phyloP scores from a whole-genome alignment of 2,797 vertebrate species.

The Betta splendens region DNA sequence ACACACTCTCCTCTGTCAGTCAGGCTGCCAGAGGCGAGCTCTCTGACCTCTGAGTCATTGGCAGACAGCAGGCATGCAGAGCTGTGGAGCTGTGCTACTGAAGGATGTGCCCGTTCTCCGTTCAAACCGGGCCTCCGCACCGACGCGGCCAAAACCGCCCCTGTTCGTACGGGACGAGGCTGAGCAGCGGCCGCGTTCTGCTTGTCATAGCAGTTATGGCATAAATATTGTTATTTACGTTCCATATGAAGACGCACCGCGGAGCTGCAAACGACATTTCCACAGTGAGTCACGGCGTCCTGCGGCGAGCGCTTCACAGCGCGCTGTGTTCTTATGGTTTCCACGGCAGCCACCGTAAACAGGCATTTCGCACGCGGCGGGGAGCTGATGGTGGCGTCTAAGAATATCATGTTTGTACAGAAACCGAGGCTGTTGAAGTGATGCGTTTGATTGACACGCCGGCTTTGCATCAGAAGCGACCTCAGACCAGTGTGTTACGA shows the following conservation, averaged over 20 bases:
- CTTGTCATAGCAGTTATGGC: no score
- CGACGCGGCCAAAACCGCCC: no score
- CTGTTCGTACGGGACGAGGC: no score
- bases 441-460: constrained; percentile 21
- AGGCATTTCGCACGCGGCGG: constrained; percentile 28
- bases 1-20: constrained; percentile 12
- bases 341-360: constrained; percentile 25
- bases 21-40: constrained; percentile 39
- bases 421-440: constrained; percentile 14
- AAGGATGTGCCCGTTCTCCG: constrained; percentile 29
- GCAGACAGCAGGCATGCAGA: constrained; percentile 52
- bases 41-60: constrained; percentile 46
- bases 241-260: neutral
- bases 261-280: neutral
- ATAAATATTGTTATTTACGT: neutral
- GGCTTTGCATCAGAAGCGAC: no score
- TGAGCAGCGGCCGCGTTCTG: no score
- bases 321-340: constrained; percentile 2
- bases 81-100: constrained; percentile 30
- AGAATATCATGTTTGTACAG: constrained; percentile 32
- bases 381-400: constrained; percentile 13
- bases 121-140: neutral
- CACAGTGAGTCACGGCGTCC: neutral
- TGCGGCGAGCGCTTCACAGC: constrained; percentile 8
- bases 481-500: no score